Evolutionary conservation across 2,113 vertebrate species (phyloP), one percentile per base, ranked within the genome.

Genomic region (Picathartes gymnocephalus): DNA sequence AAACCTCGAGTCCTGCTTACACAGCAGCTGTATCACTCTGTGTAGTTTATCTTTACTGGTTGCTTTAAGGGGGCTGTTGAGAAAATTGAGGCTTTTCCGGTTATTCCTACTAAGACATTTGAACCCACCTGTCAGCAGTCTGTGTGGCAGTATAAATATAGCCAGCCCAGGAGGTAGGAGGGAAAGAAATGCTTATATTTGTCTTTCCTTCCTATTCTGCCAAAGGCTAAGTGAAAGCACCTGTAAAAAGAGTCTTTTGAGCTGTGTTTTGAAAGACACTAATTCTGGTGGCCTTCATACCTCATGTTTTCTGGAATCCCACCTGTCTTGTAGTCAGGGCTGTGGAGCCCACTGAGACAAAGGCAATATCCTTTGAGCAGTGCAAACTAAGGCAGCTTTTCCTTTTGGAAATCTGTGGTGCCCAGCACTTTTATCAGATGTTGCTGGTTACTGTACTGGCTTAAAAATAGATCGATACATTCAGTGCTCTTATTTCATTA

Each of bases 61-160:
- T 0, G 0, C 79, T 87, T 62, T 39, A 58, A 92, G 35, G 54
- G 56, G 28, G 42, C 77, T 93, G 57, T 70, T 74, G 78, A 89
- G 77, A 92, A 89, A 81, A 85, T 31, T 42, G 48, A 60, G 81
- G 94, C 60, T 91, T 96, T 93, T 94, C 64, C 51, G 77, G 91
- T 81, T 86, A 50, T 70, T 86, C 48, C 35, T 58, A 25, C 44
- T 21, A 13, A 64, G 88, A 37, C 66, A 85, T 92, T 95, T 82
- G 81, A 85, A 80, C 53, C 68, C 68, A 69, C 54, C 53, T 79
- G 80, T 50, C 82, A 94, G 3, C n/a, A 42, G 17, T 50, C 83
- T 48, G 30, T 79, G 74, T 91, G 71, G 57, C 64, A 35, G 54
- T 92, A 44, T 64, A 92, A 88, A 92, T 88, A 65, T 10, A 92